Base-by-base conservation (phyloP, 2,888 invertebrate species). In the Oxyscelio sp. region DNA sequence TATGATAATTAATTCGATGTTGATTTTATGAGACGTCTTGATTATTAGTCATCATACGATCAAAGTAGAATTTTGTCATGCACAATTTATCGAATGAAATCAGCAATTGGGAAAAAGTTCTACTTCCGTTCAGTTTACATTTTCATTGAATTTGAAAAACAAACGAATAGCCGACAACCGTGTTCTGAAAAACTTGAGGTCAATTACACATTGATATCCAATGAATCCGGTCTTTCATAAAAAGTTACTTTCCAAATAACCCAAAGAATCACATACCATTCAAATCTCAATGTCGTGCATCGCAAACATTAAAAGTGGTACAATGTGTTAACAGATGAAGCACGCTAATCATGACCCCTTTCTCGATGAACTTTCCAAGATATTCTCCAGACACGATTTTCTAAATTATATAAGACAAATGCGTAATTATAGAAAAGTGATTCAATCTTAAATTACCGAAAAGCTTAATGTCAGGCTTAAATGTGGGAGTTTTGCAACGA, bases 301-400 rank as follows among this genome's bases (percentile, higher is more conserved):
- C 75, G 71, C 79, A 50, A 56, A 70, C 83, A 84, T 84, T 87
- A 87, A 78, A 90, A 90, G 90, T 89, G 81, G 89, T 83, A 88
- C 88, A 87, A 83, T 81, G 77, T 79, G 88, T 89, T 88, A 87
- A 83, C 88, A 87, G 87, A 85, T 80, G 85, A 87, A 82, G 85
- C 88, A 91, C 88, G 89, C 89, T 91, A 91, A 91, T 91, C 90
- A 88, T 87, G 90, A 89, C 90, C 92, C 87, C 90, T 86, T 92
- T 91, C 86, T 82, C 82, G 82, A 85, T 88, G 84, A 89, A 89
- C 91, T 87, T 89, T 82, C 70, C 84, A 75, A 87, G 90, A 91
- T 89, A 85, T 80, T 86, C 40, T 4, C 79, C 61, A n/a, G n/a
- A 52, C 87, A 81, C 83, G 81, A 81, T 73, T 83, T 61, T 73